Evolutionary conservation across 1,140 invertebrate genomes (phyloP).

Genomic region (Lethrus apterus): DNA sequence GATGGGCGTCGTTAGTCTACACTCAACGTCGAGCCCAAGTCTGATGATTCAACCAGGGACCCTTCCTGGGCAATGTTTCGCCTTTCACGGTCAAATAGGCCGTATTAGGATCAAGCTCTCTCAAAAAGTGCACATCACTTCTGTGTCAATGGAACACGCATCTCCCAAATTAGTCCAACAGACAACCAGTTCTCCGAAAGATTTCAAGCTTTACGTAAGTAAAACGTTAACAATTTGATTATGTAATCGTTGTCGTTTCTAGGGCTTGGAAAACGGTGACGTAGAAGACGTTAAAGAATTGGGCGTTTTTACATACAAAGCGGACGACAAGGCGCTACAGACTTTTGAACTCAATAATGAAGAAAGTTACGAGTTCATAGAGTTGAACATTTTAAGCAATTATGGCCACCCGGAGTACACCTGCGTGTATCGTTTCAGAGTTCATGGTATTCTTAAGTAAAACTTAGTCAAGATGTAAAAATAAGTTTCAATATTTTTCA

Average conservation of each 20-base stretch:
- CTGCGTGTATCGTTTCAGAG: constrained; percentile 24
- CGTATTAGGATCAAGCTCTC: constrained; percentile 14
- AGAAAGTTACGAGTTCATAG: constrained; percentile 20
- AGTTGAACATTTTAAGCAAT: constrained; percentile 23
- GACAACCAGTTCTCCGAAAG: constrained; percentile 16
- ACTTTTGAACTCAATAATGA: constrained; percentile 20
- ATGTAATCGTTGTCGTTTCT: not conserved
- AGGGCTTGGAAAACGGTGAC: constrained; percentile 3
- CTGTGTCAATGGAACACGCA: constrained; percentile 18
- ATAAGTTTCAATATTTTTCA: too few relatives aligned
- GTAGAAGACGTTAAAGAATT: constrained; percentile 7
- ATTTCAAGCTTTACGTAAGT: constrained; percentile 19
- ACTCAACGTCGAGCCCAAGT: constrained; percentile 11
- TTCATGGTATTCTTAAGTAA: constrained; percentile 10
- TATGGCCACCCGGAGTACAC: constrained; percentile 25
- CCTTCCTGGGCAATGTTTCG: constrained; percentile 24
- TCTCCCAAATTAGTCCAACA: constrained; percentile 6
- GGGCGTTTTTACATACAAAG: constrained; percentile 22
- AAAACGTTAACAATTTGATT: not conserved
- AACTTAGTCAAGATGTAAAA: too few relatives aligned
- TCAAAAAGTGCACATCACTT: constrained; percentile 11
- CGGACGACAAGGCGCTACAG: constrained; percentile 20
- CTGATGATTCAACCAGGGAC: constrained; percentile 18
- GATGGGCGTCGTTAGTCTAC: constrained; percentile 10
- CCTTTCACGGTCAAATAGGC: constrained; percentile 16